Percentiles rank a stretch among this genome's conserved stretches.
These are phyloP conservation scores for Cavia porcellus DNA, from an alignment of 2,113 vertebrate genomes.

Conservation along the genomic window DNA sequence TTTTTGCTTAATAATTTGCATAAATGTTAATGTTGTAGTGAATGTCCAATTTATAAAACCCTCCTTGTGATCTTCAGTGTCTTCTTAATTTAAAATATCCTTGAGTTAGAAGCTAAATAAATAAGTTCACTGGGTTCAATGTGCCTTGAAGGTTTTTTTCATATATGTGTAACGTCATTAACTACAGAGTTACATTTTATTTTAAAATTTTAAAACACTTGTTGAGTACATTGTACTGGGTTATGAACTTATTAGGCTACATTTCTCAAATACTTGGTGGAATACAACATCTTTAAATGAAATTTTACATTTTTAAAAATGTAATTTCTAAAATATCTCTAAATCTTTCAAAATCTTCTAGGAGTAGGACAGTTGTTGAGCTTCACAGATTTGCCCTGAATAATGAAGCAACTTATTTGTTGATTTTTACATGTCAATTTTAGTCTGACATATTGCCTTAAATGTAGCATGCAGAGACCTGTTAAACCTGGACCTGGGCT, in stretches of 20 bases:
- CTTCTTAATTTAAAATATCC: background rate
- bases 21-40: background rate
- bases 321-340: background rate
- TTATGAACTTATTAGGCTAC: background rate
- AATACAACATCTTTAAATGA: conserved; percentile 25
- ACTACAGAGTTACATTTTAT: conserved; percentile 23
- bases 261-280: too few relatives aligned
- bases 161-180: background rate
- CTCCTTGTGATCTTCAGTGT: background rate
- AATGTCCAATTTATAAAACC: background rate
- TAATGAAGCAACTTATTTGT: background rate
- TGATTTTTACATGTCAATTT: conserved; percentile 10
- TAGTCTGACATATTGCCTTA: background rate
- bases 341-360: background rate
- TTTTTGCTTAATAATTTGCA: background rate
- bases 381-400: background rate
- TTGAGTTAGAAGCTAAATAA: background rate
- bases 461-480: background rate
- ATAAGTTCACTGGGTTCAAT: background rate
- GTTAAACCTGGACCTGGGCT: background rate
- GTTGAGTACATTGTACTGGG: background rate
- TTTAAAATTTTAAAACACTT: conserved; percentile 5
- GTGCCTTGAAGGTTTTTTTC: background rate
- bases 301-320: background rate
- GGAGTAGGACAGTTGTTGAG: background rate